These are phyloP conservation scores for Drosophila neocordata DNA, from an alignment of 1,140 invertebrate species.

Conservation along the genomic window DNA sequence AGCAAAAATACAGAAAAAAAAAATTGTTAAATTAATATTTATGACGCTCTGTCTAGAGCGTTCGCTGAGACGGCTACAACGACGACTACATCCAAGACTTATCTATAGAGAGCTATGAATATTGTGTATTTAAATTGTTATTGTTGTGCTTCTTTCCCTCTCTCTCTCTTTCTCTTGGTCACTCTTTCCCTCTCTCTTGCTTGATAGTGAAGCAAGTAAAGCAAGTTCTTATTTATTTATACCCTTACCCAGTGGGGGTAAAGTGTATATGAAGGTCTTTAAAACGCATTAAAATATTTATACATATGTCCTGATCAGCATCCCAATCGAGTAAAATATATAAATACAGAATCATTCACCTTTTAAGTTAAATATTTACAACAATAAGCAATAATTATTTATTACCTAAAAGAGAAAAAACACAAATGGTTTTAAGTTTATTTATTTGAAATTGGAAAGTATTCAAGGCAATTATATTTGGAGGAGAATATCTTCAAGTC, in stretches of 20 bases:
- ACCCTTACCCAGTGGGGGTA: neutral
- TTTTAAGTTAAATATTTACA: too few relatives aligned
- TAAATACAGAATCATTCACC: neutral
- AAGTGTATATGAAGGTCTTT: neutral
- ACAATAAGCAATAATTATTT: too few relatives aligned
- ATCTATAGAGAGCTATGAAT: constrained; percentile 47
- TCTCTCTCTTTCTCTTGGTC: constrained; percentile 13
- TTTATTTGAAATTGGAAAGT: too few relatives aligned
- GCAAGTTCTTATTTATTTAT: constrained; percentile 48
- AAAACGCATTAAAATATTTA: neutral
- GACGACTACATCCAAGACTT: constrained; percentile 47
- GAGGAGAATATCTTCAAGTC: neutral
- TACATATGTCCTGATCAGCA: neutral
- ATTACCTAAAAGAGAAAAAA: too few relatives aligned
- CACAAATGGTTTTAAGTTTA: too few relatives aligned
- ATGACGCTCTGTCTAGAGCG: constrained; percentile 64
- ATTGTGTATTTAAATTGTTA: constrained; percentile 61
- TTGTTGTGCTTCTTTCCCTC: constrained; percentile 19
- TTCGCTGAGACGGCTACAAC: constrained; percentile 31
- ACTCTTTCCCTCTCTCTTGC: constrained; percentile 14
- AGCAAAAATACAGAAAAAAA: constrained; percentile 42
- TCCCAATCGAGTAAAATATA: neutral
- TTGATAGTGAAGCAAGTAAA: constrained; percentile 56
- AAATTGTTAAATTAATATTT: constrained; percentile 67
- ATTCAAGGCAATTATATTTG: neutral